Conservation (phyloP, 2,888 invertebrate species). For the Mythimna impura region DNA sequence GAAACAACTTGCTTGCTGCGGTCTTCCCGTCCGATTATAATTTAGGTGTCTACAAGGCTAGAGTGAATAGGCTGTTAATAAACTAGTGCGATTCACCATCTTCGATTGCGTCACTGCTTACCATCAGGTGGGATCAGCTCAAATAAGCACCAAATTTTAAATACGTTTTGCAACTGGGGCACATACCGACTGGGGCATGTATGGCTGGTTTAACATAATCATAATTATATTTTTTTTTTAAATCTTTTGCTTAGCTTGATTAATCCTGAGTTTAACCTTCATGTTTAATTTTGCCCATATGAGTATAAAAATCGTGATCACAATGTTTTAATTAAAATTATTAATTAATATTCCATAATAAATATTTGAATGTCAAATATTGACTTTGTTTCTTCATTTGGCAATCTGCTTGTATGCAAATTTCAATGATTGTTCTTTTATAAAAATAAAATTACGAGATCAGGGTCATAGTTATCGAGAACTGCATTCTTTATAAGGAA, state of each 20-base stretch:
- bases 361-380: slow-evolving; percentile 26
- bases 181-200: no score
- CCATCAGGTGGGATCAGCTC: no score
- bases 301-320: slow-evolving; percentile 19
- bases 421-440: slow-evolving; percentile 15
- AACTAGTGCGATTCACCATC: no score
- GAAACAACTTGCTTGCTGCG: no score
- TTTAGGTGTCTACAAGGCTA: no score
- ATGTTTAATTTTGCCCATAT: not conserved
- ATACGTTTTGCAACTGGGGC: no score
- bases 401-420: slow-evolving; percentile 18
- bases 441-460: slow-evolving; percentile 8
- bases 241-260: not conserved
- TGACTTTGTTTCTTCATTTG: not conserved
- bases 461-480: not conserved
- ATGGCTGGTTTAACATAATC: no score
- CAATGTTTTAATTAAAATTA: slow-evolving; percentile 10
- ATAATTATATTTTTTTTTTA: no score
- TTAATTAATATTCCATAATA: slow-evolving; percentile 12
- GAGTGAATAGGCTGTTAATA: no score
- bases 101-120: no score
- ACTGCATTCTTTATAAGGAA: slow-evolving; percentile 6
- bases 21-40: no score
- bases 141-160: no score
- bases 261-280: slow-evolving; percentile 11